Conservation (phyloP, 2,797 vertebrate genomes). For the Petrocephalus sullivani region DNA sequence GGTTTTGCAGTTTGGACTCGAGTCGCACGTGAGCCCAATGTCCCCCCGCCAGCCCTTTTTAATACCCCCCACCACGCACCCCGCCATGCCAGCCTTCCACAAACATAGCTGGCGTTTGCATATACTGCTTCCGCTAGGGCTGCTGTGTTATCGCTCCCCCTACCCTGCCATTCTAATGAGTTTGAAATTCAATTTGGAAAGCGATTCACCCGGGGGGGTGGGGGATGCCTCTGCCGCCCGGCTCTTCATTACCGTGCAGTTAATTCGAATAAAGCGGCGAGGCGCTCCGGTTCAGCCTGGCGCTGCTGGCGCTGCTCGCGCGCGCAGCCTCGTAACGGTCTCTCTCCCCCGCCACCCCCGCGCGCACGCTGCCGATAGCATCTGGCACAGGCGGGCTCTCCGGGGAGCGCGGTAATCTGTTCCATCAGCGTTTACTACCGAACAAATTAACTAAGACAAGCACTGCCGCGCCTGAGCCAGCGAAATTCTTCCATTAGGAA, state of each 20-base stretch:
- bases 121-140: conserved; percentile 4
- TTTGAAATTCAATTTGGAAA: conserved; percentile 28
- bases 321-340: conserved; percentile 15
- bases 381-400: conserved; percentile 53
- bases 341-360: conserved; percentile 7
- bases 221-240: background rate
- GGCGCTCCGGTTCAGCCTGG: background rate
- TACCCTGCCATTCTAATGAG: conserved; percentile 20
- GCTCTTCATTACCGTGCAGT: conserved; percentile 25
- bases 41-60: background rate
- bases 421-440: conserved; percentile 64
- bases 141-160: background rate
- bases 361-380: conserved; percentile 45
- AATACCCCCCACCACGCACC: background rate
- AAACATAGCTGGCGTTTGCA: background rate
- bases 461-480: conserved; percentile 60
- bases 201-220: background rate
- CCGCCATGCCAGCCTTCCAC: background rate
- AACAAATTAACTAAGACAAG: conserved; percentile 66
- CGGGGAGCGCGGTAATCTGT: conserved; percentile 54
- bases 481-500: conserved; percentile 59
- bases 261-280: conserved; percentile 24
- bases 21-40: background rate
- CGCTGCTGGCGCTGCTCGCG: background rate
- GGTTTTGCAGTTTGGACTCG: background rate